Base-by-base conservation (phyloP, 1,140 invertebrate species). In the Hestina assimilis region DNA sequence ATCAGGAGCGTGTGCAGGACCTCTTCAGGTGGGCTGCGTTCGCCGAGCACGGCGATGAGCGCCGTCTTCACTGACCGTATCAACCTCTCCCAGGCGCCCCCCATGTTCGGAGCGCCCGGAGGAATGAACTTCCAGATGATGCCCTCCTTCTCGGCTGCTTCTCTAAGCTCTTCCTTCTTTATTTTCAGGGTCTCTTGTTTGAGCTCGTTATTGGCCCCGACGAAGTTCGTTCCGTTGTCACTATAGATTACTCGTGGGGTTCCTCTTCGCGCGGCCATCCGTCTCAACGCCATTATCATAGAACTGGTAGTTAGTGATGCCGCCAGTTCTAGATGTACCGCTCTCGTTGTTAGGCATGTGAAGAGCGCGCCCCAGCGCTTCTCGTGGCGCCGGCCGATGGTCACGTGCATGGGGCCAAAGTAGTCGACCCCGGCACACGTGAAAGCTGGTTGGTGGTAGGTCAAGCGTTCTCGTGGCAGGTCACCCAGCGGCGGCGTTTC, bases 71-170 rank as follows among this genome's bases (percentile, higher is more conserved):
- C 55, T 3, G 60, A 50, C 1, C 66, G 50, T 0, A 79, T 59
- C 6, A 67, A 15, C 0, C 68, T 40, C 24, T 76, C 68, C 71
- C 74, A 76, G 1, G 61, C 57, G 11, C 71, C 74, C 1, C 63
- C 75, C 54, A 63, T 60, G 15, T 66, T 48, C 1, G 69, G 71
- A 0, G 63, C 55, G 1, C 56, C 51, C 6, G 69, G 72, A 5
- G 69, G 58, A 23, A 65, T 75, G 40, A 66, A 77, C 8, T 53
- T 52, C 69, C 66, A 66, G 0, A 7, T n/a, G 1, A 69, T 19
- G 0, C 38, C 19, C 1, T 48, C 17, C 1, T 43, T 45, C n/a
- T 51, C 48, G 0, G 35, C 45, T 38, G 33, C 26, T 5, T 12
- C n/a, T 2, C 7, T 8, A 7, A 68, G 15, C n/a, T 48, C 26